Percentiles rank a stretch among this genome's conserved stretches.
These are phyloP conservation scores for Acronicta psi DNA, from an alignment of 2,888 invertebrate species.

Conservation along the genomic window DNA sequence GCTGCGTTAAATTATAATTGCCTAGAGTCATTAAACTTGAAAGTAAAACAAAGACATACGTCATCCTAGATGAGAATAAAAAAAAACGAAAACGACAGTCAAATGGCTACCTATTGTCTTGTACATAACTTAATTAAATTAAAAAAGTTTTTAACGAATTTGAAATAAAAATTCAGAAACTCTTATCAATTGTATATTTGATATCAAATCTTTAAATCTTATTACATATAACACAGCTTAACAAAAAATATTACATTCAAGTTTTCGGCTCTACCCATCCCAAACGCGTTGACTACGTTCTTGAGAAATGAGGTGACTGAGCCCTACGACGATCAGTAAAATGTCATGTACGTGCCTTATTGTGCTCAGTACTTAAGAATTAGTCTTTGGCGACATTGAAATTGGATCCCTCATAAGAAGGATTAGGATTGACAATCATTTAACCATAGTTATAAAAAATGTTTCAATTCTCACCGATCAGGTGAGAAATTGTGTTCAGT, in stretches of 20 bases:
- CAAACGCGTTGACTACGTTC: slow-evolving; percentile 21
- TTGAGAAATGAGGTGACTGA: slow-evolving; percentile 34
- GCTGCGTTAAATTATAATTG: too few relatives aligned
- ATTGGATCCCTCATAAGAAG: slow-evolving; percentile 8
- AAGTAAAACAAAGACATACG: too few relatives aligned
- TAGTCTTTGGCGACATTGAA: slow-evolving; percentile 29
- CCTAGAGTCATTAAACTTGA: too few relatives aligned
- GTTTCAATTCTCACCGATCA: too few relatives aligned
- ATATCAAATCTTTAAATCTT: slow-evolving; percentile 89
- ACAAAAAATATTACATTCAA: slow-evolving; percentile 69
- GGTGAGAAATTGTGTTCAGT: not conserved
- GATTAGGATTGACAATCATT: too few relatives aligned
- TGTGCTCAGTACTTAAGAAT: slow-evolving; percentile 55
- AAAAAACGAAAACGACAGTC: too few relatives aligned
- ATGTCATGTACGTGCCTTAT: slow-evolving; percentile 62
- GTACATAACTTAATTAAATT: not conserved
- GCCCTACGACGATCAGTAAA: slow-evolving; percentile 46
- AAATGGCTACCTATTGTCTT: too few relatives aligned
- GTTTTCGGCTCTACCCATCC: slow-evolving; percentile 36
- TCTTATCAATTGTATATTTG: slow-evolving; percentile 87
- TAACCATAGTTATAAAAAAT: too few relatives aligned
- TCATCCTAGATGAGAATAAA: too few relatives aligned
- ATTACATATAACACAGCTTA: slow-evolving; percentile 84
- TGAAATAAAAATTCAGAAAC: slow-evolving; percentile 57
- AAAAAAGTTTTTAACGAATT: not conserved